Percentiles rank a stretch among this genome's conserved stretches.
These are phyloP conservation scores for Syngnathus typhle DNA, from an alignment of 2,113 vertebrate species.

Conservation along the genomic window DNA sequence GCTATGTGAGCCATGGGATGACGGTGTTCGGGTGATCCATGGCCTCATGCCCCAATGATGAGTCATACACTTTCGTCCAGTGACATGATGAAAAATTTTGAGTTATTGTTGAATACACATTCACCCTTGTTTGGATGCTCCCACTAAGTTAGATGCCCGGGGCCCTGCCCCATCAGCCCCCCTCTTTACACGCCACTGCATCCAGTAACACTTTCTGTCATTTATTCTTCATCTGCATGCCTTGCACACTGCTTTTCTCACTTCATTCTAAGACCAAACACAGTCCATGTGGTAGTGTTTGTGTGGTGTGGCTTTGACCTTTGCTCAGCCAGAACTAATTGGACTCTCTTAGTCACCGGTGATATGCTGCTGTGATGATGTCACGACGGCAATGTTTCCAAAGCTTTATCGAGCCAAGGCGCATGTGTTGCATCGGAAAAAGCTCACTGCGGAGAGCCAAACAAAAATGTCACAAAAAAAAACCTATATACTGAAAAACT, in stretches of 20 bases:
- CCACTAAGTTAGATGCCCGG: too few relatives aligned
- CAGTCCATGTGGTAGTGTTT: neutral
- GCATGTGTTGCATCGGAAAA: neutral
- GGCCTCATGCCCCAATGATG: neutral
- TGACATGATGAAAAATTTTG: neutral
- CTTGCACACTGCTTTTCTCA: neutral
- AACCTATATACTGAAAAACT: neutral
- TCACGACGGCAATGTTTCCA: neutral
- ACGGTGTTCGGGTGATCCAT: neutral
- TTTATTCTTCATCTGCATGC: neutral
- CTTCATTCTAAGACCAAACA: neutral
- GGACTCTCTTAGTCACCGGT: neutral
- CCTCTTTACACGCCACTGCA: too few relatives aligned
- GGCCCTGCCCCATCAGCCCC: too few relatives aligned
- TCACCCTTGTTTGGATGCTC: too few relatives aligned
- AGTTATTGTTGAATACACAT: too few relatives aligned
- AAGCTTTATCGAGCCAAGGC: neutral
- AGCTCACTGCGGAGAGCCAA: neutral
- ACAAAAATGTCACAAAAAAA: neutral
- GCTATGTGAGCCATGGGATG: conserved; percentile 1
- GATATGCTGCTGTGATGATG: conserved; percentile 1
- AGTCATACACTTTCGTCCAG: neutral
- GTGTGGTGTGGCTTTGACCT: conserved; percentile 13
- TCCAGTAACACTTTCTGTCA: neutral
- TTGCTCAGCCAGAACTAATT: conserved; percentile 9